A percentile compares a stretch with the other conserved stretches of the same genome.
Evolutionary conservation across 2,888 invertebrate genomes (phyloP).

Genomic region (Andrena dorsata): DNA sequence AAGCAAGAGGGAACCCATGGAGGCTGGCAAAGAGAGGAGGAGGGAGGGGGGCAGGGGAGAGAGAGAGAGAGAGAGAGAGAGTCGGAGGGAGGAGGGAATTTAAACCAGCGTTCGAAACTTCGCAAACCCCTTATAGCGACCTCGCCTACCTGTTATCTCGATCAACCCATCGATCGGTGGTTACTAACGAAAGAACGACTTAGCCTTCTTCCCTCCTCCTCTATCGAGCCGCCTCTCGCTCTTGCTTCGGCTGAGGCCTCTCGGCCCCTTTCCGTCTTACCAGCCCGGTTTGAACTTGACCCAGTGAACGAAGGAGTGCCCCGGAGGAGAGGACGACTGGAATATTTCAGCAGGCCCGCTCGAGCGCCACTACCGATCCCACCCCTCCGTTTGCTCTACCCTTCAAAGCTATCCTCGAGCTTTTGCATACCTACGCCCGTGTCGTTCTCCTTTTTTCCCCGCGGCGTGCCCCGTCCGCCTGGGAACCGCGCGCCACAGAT

Average conservation of each 20-base stretch:
- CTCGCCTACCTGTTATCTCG: constrained; percentile 78
- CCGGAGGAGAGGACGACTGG: constrained; percentile 62
- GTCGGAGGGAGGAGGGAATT: constrained; percentile 54
- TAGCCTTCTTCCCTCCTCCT: constrained; percentile 64
- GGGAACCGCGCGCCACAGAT: no score
- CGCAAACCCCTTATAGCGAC: constrained; percentile 63
- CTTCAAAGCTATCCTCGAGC: constrained; percentile 19
- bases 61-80: no score
- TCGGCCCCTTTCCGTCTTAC: constrained; percentile 47
- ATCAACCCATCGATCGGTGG: constrained; percentile 78
- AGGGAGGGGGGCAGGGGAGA: neutral
- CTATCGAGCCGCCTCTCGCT: constrained; percentile 30
- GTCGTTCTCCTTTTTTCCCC: constrained; percentile 3
- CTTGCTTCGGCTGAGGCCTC: constrained; percentile 34
- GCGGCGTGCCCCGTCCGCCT: no score
- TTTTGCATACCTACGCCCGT: neutral
- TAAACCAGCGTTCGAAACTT: constrained; percentile 74
- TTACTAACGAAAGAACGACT: constrained; percentile 78
- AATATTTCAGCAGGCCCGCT: constrained; percentile 77
- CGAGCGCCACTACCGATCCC: constrained; percentile 73
- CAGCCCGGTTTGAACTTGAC: constrained; percentile 79
- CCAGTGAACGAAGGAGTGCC: constrained; percentile 70
- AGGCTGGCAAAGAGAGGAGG: neutral
- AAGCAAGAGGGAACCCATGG: constrained; percentile 20
- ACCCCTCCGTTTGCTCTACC: constrained; percentile 61